Percentiles rank a stretch among this genome's conserved stretches.
Evolutionary conservation across 2,888 invertebrate genomes (phyloP).

Genomic region (Eupithecia pulchellata): DNA sequence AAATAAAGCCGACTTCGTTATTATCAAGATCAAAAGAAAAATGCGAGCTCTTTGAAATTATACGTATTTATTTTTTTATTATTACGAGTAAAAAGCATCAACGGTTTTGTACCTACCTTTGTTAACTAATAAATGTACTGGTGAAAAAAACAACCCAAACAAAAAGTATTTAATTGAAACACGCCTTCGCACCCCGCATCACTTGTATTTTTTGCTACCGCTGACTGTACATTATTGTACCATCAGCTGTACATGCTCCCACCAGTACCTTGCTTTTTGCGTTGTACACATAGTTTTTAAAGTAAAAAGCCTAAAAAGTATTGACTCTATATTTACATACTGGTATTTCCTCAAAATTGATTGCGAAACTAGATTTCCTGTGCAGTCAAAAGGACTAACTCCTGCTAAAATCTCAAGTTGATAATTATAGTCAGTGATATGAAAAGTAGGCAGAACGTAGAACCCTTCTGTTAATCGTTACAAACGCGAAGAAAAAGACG

Average conservation of each 20-base stretch:
- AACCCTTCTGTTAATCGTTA: neutral
- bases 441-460: neutral
- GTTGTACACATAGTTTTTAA: neutral
- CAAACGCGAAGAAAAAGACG: neutral
- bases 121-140: neutral
- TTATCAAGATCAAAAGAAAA: neutral
- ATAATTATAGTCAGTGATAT: neutral
- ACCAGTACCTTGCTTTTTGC: too few relatives aligned
- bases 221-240: slow-evolving; percentile 8
- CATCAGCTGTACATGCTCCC: neutral
- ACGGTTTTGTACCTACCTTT: neutral
- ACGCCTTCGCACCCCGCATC: slow-evolving; percentile 26
- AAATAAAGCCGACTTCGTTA: neutral
- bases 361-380: neutral
- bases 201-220: slow-evolving; percentile 29
- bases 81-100: neutral
- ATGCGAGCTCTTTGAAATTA: neutral
- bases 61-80: neutral
- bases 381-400: neutral
- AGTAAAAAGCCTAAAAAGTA: neutral
- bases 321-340: neutral
- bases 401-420: neutral
- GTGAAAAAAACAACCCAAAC: slow-evolving; percentile 12
- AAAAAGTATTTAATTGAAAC: slow-evolving; percentile 27
- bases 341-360: neutral